Base-by-base conservation (phyloP, 2,888 invertebrate genomes). In the Mesorhabditis sp. region DNA sequence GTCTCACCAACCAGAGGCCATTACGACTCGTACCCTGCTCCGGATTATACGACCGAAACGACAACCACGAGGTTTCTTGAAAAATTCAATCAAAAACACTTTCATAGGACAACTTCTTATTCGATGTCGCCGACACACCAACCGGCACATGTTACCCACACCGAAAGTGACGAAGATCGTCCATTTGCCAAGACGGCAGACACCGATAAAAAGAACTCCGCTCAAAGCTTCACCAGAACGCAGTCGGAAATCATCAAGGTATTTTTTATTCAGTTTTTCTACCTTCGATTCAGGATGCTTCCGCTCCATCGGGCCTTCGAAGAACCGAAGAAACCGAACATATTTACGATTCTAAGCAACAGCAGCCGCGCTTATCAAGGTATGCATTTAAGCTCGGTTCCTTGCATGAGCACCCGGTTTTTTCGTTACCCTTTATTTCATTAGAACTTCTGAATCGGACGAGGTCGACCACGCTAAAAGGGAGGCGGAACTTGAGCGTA, bases 401-500 rank as follows among this genome's bases (percentile, higher is more conserved):
- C 7, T 50, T 50, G 7, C n/a, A n/a, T 13, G n/a, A 50, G 7
- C 58, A 50, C 10, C n/a, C n/a, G 58, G 10, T 50, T 50, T n/a
- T 50, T 50, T 13, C n/a, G 7, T 50, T 10, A 13, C n/a, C 58
- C 7, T 50, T 50, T 50, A 13, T n/a, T 13, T 13, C 7, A 50
- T 50, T 50, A 50, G 58, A 50, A 50, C 58, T 50, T 50, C 58
- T 10, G 58, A 50, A 71, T 13, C 61, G 65, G 43, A 66, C 65
- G 43, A 45, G 43, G 70, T 68, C 28, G 75, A 73, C 43, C 70
- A 70, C 6, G 75, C 79, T 15, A 61, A 70, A 41, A 62, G 78
- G 71, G 72, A 73, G 5, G 72, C 74, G 6, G 79, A 81, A 62
- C 72, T 74, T 13, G 70, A 75, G 68, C 67, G 77, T n/a, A 78